Conservation (phyloP, 2,888 invertebrate genomes). For the Ichneumon xanthorius region DNA sequence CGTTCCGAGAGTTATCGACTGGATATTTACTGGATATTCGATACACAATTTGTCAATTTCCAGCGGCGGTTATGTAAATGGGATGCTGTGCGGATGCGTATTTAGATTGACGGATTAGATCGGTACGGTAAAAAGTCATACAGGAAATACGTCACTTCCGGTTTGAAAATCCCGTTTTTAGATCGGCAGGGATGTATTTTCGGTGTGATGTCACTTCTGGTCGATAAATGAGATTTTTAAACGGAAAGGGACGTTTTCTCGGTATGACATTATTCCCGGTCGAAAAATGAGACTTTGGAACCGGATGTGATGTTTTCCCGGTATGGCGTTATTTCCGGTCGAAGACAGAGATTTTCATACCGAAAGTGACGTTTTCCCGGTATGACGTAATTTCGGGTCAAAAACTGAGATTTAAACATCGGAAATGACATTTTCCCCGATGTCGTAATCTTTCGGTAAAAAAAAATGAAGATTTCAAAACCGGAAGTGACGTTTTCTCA, state of each 20-base stretch:
- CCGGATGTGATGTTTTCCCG: too few relatives aligned
- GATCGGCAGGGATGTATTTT: not conserved
- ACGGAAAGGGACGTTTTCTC: not conserved
- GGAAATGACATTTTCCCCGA: too few relatives aligned
- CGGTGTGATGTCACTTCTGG: not conserved
- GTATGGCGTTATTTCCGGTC: too few relatives aligned
- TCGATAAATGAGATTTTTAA: not conserved
- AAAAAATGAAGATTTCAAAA: not conserved
- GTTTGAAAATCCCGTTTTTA: not conserved
- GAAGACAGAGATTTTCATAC: too few relatives aligned
- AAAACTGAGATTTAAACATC: too few relatives aligned
- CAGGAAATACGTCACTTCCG: not conserved
- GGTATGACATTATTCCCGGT: too few relatives aligned
- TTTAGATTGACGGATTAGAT: not conserved
- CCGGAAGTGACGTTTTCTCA: not conserved
- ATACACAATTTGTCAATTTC: not conserved
- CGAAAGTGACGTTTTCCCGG: too few relatives aligned
- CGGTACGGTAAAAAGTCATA: not conserved
- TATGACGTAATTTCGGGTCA: too few relatives aligned
- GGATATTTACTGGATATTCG: not conserved
- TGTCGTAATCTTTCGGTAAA: too few relatives aligned
- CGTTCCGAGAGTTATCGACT: not conserved
- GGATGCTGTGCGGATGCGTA: not conserved
- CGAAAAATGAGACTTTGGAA: too few relatives aligned
- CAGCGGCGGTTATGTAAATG: not conserved